phyloP scores from a whole-genome alignment of 2,888 invertebrate genomes.

The Nudaria mundana region DNA sequence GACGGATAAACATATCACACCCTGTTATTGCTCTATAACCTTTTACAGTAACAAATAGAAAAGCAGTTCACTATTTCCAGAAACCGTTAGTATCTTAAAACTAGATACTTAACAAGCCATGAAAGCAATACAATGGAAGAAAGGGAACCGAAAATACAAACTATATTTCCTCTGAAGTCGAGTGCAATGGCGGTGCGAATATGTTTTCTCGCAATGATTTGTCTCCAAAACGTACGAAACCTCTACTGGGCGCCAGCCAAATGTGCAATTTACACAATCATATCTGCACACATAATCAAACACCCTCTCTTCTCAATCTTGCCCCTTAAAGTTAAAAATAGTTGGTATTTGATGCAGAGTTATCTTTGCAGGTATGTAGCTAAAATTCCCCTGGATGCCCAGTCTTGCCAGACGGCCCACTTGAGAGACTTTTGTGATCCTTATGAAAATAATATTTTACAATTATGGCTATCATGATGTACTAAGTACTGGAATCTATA shows the following conservation, averaged over 20 bases:
- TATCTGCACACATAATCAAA: conserved; percentile 11
- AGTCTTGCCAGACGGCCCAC: conserved; percentile 48
- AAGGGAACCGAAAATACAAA: conserved; percentile 58
- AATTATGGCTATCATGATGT: no score
- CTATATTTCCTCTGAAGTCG: conserved; percentile 52
- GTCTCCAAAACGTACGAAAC: conserved; percentile 72
- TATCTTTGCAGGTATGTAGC: conserved; percentile 53
- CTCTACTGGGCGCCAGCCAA: conserved; percentile 74
- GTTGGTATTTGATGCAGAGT: not conserved
- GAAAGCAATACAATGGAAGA: conserved; percentile 38
- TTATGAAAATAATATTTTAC: conserved; percentile 75
- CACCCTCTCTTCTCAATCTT: conserved; percentile 26
- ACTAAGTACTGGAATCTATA: no score
- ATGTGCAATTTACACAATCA: conserved; percentile 59
- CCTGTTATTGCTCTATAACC: no score
- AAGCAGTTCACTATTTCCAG: conserved; percentile 9
- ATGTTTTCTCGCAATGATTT: conserved; percentile 79
- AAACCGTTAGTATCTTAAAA: conserved; percentile 28
- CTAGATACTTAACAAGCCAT: conserved; percentile 35
- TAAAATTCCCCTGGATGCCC: conserved; percentile 62
- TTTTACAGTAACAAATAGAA: conserved; percentile 7
- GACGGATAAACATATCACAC: no score
- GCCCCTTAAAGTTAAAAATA: conserved; percentile 33
- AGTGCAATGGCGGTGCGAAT: conserved; percentile 68
- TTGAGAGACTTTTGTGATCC: conserved; percentile 61